Evolutionary conservation across 1,140 invertebrate species (phyloP), one percentile per base, ranked within the genome.

Genomic region (Palaemon carinicauda): DNA sequence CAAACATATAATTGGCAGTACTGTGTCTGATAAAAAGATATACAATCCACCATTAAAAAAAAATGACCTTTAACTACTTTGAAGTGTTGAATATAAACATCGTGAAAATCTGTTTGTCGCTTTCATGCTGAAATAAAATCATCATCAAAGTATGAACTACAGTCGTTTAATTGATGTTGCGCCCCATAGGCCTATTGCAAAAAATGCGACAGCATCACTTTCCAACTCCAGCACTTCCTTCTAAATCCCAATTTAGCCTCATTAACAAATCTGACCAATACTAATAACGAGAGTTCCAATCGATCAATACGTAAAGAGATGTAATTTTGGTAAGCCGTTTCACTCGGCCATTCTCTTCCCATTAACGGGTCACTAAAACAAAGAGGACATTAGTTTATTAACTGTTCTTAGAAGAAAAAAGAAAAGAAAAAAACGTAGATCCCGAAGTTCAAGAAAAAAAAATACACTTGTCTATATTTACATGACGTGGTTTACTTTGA

Each of bases 221-320:
- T 0, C 54, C 54, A 21, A 24, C 19, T 24, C 54, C 54, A 10
- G 54, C 54, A 10, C 54, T 24, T 9, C 54, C 54, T 24, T 54
- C 77, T n/a, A n/a, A n/a, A 24, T n/a, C n/a, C 4, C 56, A 53
- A 56, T 65, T 31, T 65, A 33, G 15, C 15, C 33, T 80, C 79
- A 52, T 80, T 80, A 80, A 80, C 29, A 80, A 80, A 80, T 65
- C 31, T 41, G 33, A 80, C 65, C 79, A 65, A 15, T 60, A 54
- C 56, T 54, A 80, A 80, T 80, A 53, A 80, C 52, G 1, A 31
- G 3, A 19, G 5, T 50, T 21, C 14, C 33, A n/a, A 0, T 12
- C 41, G 73, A 50, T 75, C 73, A 75, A 75, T 75, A 21, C 21
- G 33, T 75, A 75, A 75, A 41, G 33, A 75, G 33, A 14, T 31